Base-by-base conservation (phyloP, 2,113 vertebrate species). In the Micromys minutus region DNA sequence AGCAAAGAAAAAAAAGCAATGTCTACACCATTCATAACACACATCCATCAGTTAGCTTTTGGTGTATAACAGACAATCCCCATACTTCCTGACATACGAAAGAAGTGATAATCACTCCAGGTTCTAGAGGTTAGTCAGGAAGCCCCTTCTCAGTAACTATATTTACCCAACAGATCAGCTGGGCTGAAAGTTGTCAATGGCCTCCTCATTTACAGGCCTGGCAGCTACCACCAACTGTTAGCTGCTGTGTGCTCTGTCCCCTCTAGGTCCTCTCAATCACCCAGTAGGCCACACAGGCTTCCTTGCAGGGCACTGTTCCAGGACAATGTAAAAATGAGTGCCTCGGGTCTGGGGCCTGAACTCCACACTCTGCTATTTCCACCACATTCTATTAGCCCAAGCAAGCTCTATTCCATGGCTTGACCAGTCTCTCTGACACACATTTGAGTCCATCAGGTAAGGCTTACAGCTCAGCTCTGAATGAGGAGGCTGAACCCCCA, bases 61-160 rank as follows among this genome's bases (percentile, higher is more conserved):
- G 57, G 74, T 80, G n/a, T 1, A 1, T 93, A 93, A 95, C 57
- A 90, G 96, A 90, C 11, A 31, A 59, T 24, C 72, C 69, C 77
- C 29, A 90, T 83, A 91, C 10, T 31, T 75, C 55, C 1, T 47
- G 42, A 24, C 61, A 91, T 80, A 69, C 81, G 74, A 94, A 94
- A 87, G 67, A 75, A 67, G 17, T n/a, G 16, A 47, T 61, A 55
- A 19, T 39, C 31, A 39, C 47, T 89, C 88, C 45, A 12, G 76
- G 63, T 24, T 88, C 13, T 34, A 2, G 13, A 67, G 7, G 26
- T 26, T 86, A 1, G 42, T 24, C 59, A 29, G 52, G 39, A 52
- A 87, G 90, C 57, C 90, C 95, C 55, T 77, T 47, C 39, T 87
- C 67, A 76, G 74, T 75, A 76, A 59, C 65, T 61, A 63, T 4